phyloP scores from a whole-genome alignment of 2,888 invertebrate species.

The Dorcus hopei region DNA sequence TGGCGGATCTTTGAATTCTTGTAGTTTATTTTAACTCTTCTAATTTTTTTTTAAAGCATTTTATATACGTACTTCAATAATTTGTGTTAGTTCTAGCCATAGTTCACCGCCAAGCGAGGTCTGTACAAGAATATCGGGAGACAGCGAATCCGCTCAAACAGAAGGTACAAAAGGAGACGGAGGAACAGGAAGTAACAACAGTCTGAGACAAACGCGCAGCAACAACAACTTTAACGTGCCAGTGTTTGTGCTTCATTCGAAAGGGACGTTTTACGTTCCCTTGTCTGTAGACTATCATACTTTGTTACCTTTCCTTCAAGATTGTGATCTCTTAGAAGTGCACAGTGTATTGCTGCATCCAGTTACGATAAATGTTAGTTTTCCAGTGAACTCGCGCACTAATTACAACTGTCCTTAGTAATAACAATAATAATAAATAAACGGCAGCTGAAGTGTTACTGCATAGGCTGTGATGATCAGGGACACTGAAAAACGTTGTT shows the following conservation, averaged over 20 bases:
- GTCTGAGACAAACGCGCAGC: conserved; percentile 25
- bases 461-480: conserved; percentile 12
- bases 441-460: neutral
- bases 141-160: conserved; percentile 31
- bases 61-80: neutral
- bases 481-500: neutral
- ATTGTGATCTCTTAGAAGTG: conserved; percentile 57
- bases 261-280: conserved; percentile 85
- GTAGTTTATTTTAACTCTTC: neutral
- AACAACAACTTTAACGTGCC: conserved; percentile 63
- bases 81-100: conserved; percentile 38
- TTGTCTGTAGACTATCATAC: conserved; percentile 74
- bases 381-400: conserved; percentile 43
- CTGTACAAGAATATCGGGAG: conserved; percentile 40
- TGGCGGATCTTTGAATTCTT: no score
- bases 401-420: conserved; percentile 3
- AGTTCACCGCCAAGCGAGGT: conserved; percentile 45
- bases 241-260: conserved; percentile 86
- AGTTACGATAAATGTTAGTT: conserved; percentile 87
- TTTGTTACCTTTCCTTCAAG: conserved; percentile 66
- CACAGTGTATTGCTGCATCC: conserved; percentile 70
- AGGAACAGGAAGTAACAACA: conserved; percentile 6
- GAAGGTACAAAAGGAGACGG: conserved; percentile 11
- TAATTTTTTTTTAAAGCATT: neutral
- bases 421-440: neutral